Percentiles rank a stretch among this genome's conserved stretches.
Evolutionary conservation across 2,113 vertebrate genomes (phyloP).

Genomic region (Copsychus sechellarum): DNA sequence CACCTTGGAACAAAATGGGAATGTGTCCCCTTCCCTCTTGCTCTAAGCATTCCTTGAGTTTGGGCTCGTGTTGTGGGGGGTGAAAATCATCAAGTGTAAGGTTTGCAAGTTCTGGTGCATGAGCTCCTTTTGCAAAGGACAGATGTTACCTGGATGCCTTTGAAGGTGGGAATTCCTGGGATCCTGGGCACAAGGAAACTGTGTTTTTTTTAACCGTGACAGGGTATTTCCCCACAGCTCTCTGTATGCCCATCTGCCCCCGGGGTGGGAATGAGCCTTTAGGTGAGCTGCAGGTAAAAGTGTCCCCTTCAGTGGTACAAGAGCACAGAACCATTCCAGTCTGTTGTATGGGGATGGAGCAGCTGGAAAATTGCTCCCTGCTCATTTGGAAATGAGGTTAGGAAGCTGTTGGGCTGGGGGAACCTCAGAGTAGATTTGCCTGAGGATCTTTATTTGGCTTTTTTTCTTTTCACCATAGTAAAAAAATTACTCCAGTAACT

Average conservation of each 20-base stretch:
- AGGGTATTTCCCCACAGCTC: not conserved
- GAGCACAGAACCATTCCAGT: not conserved
- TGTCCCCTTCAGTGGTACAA: not conserved
- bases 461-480: not conserved
- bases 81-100: not conserved
- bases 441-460: not conserved
- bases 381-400: fast-evolving
- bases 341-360: not conserved
- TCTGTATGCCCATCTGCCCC: fast-evolving
- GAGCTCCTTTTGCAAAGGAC: not conserved
- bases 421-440: not conserved
- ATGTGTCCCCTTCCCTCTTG: not conserved
- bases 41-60: not conserved
- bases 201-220: fast-evolving
- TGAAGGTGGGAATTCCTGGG: not conserved
- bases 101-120: not conserved
- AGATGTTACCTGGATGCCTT: not conserved
- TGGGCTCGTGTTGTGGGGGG: not conserved
- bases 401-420: not conserved
- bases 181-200: not conserved
- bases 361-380: not conserved
- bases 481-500: not conserved
- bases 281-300: not conserved
- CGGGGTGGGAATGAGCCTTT: not conserved
- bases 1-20: not conserved